Conservation (phyloP, 2,113 vertebrate species). For the Gallinago jamesoni region DNA sequence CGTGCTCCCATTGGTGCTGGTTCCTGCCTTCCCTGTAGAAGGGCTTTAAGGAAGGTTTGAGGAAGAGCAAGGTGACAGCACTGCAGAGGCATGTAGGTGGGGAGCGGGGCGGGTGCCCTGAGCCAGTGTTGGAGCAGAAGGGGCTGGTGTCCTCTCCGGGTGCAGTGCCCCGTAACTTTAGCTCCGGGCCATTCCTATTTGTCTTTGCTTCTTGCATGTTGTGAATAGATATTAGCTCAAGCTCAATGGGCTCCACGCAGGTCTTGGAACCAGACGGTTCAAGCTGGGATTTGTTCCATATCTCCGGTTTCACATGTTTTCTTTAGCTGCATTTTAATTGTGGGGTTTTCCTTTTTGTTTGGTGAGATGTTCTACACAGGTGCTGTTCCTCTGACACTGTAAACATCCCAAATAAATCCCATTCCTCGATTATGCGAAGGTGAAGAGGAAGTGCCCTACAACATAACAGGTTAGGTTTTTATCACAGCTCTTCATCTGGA, state of each 20-base stretch:
- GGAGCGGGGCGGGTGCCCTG: neutral
- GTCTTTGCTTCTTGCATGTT: constrained; percentile 52
- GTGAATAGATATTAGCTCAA: constrained; percentile 62
- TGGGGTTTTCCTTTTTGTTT: neutral
- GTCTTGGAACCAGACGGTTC: constrained; percentile 57
- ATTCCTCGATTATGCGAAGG: neutral
- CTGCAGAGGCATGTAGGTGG: accelerated
- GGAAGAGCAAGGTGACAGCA: neutral
- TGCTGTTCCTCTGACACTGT: neutral
- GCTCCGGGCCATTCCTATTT: constrained; percentile 7
- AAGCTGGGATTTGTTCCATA: constrained; percentile 67
- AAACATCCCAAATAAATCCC: neutral
- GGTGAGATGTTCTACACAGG: neutral
- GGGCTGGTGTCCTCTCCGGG: accelerated
- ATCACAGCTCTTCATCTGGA: neutral
- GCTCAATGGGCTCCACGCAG: constrained; percentile 29
- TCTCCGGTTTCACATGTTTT: constrained; percentile 44
- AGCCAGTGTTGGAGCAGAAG: neutral
- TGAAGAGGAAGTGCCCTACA: neutral
- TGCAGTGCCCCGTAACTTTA: neutral
- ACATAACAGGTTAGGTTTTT: neutral
- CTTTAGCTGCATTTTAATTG: constrained; percentile 50
- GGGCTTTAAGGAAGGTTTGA: neutral
- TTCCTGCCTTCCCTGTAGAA: neutral
- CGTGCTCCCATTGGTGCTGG: accelerated